Percentiles rank a stretch among this genome's conserved stretches.
Evolutionary conservation across 1,140 invertebrate genomes (phyloP).

Genomic region (Temnothorax nylanderi): DNA sequence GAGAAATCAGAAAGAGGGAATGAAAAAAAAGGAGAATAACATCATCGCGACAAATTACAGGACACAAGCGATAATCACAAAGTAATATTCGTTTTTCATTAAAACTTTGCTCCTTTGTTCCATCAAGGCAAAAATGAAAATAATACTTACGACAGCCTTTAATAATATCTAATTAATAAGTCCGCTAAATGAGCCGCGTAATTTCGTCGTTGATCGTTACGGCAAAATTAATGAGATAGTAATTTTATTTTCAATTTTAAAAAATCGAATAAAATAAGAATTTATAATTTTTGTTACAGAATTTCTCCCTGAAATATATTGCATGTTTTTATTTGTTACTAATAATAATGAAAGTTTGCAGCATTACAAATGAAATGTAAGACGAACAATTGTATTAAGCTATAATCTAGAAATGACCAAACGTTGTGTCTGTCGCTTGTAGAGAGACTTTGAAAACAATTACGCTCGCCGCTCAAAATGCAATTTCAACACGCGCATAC

Average conservation of each 20-base stretch:
- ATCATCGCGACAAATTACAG: slow-evolving; percentile 70
- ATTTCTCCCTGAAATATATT: neutral
- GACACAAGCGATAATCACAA: slow-evolving; percentile 64
- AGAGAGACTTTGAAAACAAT: slow-evolving; percentile 29
- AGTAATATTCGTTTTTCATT: slow-evolving; percentile 78
- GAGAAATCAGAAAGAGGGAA: neutral
- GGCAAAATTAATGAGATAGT: neutral
- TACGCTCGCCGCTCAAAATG: slow-evolving; percentile 17
- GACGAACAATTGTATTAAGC: neutral
- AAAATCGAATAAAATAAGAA: neutral
- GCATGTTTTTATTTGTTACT: neutral
- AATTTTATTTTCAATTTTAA: neutral
- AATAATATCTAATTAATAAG: slow-evolving; percentile 41
- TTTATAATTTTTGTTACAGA: neutral
- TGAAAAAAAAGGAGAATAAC: neutral
- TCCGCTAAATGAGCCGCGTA: neutral
- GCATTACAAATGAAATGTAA: neutral
- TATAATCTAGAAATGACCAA: neutral
- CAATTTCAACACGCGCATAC: slow-evolving; percentile 1
- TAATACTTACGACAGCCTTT: neutral
- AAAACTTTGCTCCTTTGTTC: slow-evolving; percentile 65
- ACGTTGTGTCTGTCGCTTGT: neutral
- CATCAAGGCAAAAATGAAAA: neutral
- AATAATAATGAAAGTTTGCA: neutral
- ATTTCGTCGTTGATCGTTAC: neutral